These are phyloP conservation scores for Bufotes viridis DNA, from an alignment of 2,797 vertebrate species.

Conservation along the genomic window DNA sequence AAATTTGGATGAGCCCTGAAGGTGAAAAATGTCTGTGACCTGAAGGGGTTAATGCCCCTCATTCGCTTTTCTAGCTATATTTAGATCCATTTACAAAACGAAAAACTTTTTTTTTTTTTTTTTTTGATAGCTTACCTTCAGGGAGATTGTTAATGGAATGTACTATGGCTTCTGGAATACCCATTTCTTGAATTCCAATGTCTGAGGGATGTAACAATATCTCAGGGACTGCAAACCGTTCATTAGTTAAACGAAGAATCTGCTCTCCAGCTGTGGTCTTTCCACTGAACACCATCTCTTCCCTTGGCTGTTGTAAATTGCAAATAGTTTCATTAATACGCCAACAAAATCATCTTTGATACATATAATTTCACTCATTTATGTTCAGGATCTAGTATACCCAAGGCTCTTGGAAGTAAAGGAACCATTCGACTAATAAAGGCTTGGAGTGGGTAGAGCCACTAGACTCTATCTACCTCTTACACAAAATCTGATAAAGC, in stretches of 20 bases:
- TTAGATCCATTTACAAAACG: background rate
- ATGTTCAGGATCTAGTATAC: background rate
- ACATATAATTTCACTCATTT: background rate
- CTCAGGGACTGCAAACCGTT: constrained; percentile 97
- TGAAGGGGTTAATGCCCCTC: too few relatives aligned
- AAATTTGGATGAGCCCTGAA: too few relatives aligned
- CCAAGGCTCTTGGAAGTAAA: background rate
- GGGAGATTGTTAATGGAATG: constrained; percentile 91
- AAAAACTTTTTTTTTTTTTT: background rate
- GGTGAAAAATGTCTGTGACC: too few relatives aligned
- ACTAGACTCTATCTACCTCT: too few relatives aligned
- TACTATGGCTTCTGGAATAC: constrained; percentile 93
- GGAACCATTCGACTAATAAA: too few relatives aligned
- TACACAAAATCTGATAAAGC: too few relatives aligned
- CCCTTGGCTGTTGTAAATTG: constrained; percentile 81
- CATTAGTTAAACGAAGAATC: constrained; percentile 91
- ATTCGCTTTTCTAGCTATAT: background rate
- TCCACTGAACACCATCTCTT: constrained; percentile 94
- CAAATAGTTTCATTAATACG: background rate
- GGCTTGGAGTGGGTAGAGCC: too few relatives aligned
- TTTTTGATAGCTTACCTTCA: constrained; percentile 78
- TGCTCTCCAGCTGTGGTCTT: constrained; percentile 98
- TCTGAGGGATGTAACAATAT: constrained; percentile 97
- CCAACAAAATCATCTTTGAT: background rate
- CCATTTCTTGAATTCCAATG: constrained; percentile 98